A percentile compares a stretch with the other conserved stretches of the same genome.
These are phyloP conservation scores for Sinocyclocheilus maitianheensis DNA, from an alignment of 2,113 vertebrate genomes.

Conservation along the genomic window DNA sequence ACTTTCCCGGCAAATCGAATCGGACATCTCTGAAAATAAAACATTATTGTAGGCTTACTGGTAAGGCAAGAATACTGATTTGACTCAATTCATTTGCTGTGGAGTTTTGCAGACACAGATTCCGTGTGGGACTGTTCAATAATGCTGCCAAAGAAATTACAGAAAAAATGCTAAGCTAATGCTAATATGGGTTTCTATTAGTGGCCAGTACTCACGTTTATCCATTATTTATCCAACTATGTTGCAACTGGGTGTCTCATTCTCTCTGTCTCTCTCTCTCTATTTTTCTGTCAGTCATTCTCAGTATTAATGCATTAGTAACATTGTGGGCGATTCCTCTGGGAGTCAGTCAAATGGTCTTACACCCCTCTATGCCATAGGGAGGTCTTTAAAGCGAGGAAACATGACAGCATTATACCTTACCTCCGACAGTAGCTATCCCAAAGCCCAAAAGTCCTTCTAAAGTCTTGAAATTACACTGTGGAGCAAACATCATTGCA, in stretches of 20 bases:
- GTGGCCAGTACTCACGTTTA: neutral
- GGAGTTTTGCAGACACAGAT: constrained; percentile 9
- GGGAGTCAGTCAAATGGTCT: constrained; percentile 7
- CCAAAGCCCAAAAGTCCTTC: constrained; percentile 1
- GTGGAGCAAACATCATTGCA: neutral
- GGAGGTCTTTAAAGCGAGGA: constrained; percentile 27
- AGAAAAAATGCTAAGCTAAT: neutral
- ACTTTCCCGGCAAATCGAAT: neutral
- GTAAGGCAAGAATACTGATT: neutral
- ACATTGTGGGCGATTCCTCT: neutral
- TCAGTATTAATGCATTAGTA: neutral
- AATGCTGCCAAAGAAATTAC: neutral
- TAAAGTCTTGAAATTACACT: neutral
- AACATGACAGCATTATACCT: constrained; percentile 57
- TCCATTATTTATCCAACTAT: constrained; percentile 2
- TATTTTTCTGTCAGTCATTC: constrained; percentile 24
- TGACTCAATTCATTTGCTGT: neutral
- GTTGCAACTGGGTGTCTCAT: neutral
- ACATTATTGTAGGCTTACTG: neutral
- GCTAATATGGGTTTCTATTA: neutral
- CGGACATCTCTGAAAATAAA: neutral
- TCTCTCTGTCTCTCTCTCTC: neutral
- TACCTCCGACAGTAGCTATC: constrained; percentile 61
- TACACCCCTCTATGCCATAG: neutral
- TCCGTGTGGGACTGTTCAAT: neutral